Conservation (phyloP, 1,140 invertebrate genomes). For the Mactra quadrangularis region DNA sequence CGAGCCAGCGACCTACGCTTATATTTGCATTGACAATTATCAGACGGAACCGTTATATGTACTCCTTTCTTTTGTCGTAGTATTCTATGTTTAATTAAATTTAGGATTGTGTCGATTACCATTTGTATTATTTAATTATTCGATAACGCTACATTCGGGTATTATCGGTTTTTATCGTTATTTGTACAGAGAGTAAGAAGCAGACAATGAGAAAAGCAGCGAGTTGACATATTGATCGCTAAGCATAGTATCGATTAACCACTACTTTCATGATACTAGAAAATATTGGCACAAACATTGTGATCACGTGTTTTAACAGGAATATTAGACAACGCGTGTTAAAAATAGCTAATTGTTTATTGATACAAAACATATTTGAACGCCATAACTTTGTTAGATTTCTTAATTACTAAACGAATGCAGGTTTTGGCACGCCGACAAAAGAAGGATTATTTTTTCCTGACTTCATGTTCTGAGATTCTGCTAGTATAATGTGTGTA, state of each 20-base stretch:
- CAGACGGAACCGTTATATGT: too few relatives aligned
- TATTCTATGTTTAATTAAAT: too few relatives aligned
- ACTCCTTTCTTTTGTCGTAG: too few relatives aligned
- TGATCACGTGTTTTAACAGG: not conserved
- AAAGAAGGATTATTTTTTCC: not conserved
- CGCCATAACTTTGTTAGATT: not conserved
- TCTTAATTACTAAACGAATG: constrained; percentile 7
- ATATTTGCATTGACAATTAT: too few relatives aligned
- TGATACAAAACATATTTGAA: not conserved
- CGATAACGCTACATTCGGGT: too few relatives aligned
- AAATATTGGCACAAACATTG: not conserved
- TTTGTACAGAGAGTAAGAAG: too few relatives aligned
- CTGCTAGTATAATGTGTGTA: not conserved
- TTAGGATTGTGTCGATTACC: too few relatives aligned
- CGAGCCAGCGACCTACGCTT: too few relatives aligned
- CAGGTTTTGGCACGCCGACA: constrained; percentile 24
- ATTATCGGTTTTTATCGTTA: too few relatives aligned
- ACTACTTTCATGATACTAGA: constrained; percentile 4
- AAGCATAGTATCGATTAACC: not conserved
- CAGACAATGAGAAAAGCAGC: not conserved
- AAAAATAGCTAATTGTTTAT: not conserved
- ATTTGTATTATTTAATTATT: too few relatives aligned
- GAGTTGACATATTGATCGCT: constrained; percentile 3
- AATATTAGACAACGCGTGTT: not conserved
- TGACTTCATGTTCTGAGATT: not conserved